Conservation (phyloP, 2,888 invertebrate species). For the Aethes cnicana region DNA sequence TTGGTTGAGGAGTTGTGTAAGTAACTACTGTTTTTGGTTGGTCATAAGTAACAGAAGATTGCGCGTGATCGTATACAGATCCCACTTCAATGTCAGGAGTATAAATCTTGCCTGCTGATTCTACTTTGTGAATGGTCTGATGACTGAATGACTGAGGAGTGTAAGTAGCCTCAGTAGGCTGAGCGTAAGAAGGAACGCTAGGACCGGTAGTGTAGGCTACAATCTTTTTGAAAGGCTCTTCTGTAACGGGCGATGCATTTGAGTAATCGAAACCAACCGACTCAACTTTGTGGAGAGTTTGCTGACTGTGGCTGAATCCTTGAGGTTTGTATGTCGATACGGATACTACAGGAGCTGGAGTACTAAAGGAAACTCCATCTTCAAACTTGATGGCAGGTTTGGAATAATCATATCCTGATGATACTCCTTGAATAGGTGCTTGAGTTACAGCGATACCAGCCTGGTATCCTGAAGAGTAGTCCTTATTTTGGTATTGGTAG, state of each 20-base stretch:
- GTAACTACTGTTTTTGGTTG: slow-evolving; percentile 38
- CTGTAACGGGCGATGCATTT: slow-evolving; percentile 58
- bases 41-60: slow-evolving; percentile 35
- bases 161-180: slow-evolving; percentile 47
- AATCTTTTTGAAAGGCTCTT: slow-evolving; percentile 67
- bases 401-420: slow-evolving; percentile 59
- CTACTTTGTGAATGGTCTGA: slow-evolving; percentile 52
- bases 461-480: slow-evolving; percentile 35
- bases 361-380: slow-evolving; percentile 62
- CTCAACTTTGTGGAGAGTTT: slow-evolving; percentile 60
- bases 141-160: slow-evolving; percentile 39
- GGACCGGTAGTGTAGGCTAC: slow-evolving; percentile 73
- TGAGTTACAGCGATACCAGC: slow-evolving; percentile 9
- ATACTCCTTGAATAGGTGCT: slow-evolving; percentile 35
- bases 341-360: slow-evolving; percentile 55
- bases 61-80: slow-evolving; percentile 22
- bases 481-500: slow-evolving; percentile 50
- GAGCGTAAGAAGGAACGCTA: slow-evolving; percentile 47
- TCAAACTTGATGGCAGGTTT: slow-evolving; percentile 67
- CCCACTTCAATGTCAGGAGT: slow-evolving; percentile 42
- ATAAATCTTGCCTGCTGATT: slow-evolving; percentile 45
- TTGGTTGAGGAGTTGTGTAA: slow-evolving; percentile 47
- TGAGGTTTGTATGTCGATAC: slow-evolving; percentile 65
- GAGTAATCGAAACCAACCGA: slow-evolving; percentile 60
- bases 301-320: slow-evolving; percentile 60